phyloP scores from a whole-genome alignment of 35 echinoderm and acorn worm genomes.

The Ophiothrix spiculata region DNA sequence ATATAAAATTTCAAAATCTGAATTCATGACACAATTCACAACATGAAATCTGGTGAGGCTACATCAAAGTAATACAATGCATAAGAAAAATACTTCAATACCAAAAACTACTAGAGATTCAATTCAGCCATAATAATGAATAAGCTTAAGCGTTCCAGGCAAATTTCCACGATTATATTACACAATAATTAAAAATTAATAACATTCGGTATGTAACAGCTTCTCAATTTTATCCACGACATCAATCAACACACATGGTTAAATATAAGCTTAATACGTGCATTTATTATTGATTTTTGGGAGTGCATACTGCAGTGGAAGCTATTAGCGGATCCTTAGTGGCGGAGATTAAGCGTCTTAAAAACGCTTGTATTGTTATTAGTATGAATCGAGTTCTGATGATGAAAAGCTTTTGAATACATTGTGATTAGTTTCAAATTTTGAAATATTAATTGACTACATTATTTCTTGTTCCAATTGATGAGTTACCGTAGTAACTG shows the following conservation, averaged over 20 bases:
- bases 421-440: background rate
- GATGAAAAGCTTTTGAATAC: no score
- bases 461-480: background rate
- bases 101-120: no score
- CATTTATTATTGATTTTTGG: slow-evolving; percentile 10
- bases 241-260: slow-evolving; percentile 8
- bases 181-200: slow-evolving; percentile 6
- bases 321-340: slow-evolving; percentile 2
- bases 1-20: no score
- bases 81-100: no score
- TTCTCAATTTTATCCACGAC: background rate
- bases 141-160: background rate
- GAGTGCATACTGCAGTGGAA: background rate
- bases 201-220: background rate
- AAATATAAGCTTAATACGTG: background rate
- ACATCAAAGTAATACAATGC: no score
- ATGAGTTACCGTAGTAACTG: background rate
- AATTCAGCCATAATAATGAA: background rate
- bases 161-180: background rate
- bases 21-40: no score
- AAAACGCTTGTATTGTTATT: background rate
- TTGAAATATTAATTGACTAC: background rate
- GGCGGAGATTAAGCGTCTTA: background rate
- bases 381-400: background rate
- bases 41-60: no score